Conservation (phyloP, 2,797 vertebrate genomes). For the Lutjanus campechanus region DNA sequence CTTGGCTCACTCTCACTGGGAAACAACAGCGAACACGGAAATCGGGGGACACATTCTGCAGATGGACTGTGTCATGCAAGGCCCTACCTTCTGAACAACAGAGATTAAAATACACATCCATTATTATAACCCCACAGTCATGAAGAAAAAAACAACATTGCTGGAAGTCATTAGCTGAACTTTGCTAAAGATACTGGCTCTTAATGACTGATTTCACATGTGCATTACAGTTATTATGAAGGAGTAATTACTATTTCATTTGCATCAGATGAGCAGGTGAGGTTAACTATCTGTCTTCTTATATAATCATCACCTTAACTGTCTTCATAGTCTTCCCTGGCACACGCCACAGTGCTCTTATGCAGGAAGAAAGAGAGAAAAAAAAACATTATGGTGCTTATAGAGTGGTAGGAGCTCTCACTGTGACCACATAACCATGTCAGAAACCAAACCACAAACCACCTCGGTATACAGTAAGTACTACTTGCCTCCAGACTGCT, state of each 20-base stretch:
- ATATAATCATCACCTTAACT: slow-evolving; percentile 47
- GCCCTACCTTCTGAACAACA: neutral
- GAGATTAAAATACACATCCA: slow-evolving; percentile 4
- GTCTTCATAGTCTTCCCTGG: slow-evolving; percentile 36
- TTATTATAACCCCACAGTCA: neutral
- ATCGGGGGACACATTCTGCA: slow-evolving; percentile 39
- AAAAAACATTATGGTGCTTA: slow-evolving; percentile 47
- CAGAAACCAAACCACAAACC: slow-evolving; percentile 79
- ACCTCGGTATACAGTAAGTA: slow-evolving; percentile 58
- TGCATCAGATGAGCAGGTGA: slow-evolving; percentile 20
- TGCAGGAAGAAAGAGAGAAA: slow-evolving; percentile 10
- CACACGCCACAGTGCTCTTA: slow-evolving; percentile 23
- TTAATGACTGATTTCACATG: slow-evolving; percentile 21
- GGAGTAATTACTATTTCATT: slow-evolving; percentile 35
- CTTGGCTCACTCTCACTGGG: slow-evolving; percentile 56
- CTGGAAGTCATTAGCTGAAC: slow-evolving; percentile 17
- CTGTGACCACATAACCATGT: slow-evolving; percentile 71
- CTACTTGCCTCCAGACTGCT: slow-evolving; percentile 43
- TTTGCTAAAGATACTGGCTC: slow-evolving; percentile 1
- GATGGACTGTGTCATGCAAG: slow-evolving; percentile 39
- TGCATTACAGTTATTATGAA: slow-evolving; percentile 22
- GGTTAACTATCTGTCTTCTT: slow-evolving; percentile 45
- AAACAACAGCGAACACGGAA: slow-evolving; percentile 46
- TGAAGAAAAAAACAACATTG: neutral
- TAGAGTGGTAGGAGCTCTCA: slow-evolving; percentile 44